Conservation (phyloP, 1,140 invertebrate genomes). For the Pollicipes pollicipes region DNA sequence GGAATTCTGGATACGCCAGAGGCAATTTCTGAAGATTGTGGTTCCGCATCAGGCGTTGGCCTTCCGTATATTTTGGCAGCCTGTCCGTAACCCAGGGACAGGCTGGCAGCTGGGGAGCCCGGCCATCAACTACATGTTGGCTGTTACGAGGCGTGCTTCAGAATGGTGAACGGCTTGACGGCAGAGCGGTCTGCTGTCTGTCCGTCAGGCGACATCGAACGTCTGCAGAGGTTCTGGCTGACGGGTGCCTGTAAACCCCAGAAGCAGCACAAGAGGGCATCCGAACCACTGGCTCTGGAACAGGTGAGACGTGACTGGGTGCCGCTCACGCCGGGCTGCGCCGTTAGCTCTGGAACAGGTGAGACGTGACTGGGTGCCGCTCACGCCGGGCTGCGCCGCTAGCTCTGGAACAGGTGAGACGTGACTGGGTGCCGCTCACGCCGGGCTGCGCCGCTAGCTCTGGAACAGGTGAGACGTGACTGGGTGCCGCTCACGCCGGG, state of each 20-base stretch:
- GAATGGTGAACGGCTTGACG: slow-evolving; percentile 12
- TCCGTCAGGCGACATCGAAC: slow-evolving; percentile 62
- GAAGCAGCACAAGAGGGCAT: slow-evolving; percentile 36
- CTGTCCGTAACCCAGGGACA: neutral
- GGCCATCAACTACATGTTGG: slow-evolving; percentile 4
- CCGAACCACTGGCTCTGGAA: slow-evolving; percentile 73
- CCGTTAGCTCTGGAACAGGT: no score
- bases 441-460: no score
- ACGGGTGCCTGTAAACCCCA: slow-evolving; percentile 89
- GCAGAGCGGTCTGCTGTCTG: neutral
- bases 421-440: no score
- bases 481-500: no score
- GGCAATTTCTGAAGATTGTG: neutral
- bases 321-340: no score
- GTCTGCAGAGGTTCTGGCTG: slow-evolving; percentile 89
- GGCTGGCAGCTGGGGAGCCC: no score
- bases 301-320: no score
- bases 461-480: no score
- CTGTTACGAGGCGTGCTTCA: no score
- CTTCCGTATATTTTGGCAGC: neutral
- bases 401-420: no score
- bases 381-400: no score
- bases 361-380: no score
- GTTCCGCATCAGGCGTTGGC: neutral
- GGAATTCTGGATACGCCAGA: neutral